Percentiles rank a stretch among this genome's conserved stretches.
Conservation (phyloP, 2,113 vertebrate genomes). For the Nipponia nippon region DNA sequence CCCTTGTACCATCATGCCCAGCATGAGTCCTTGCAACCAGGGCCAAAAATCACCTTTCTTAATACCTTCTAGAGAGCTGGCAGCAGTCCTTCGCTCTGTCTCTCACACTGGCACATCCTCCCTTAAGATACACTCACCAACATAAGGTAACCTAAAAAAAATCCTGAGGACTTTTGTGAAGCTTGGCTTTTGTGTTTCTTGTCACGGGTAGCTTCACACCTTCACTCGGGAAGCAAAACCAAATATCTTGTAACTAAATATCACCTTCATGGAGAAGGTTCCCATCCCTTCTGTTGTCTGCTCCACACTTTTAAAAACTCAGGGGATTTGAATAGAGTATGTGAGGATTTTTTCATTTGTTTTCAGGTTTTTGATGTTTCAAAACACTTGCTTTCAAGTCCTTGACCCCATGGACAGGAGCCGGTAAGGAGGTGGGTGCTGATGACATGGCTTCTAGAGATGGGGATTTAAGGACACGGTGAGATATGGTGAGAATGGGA, state of each 20-base stretch:
- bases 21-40: neutral
- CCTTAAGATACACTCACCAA: neutral
- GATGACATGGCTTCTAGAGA: neutral
- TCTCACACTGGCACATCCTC: neutral
- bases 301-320: neutral
- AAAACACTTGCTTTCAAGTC: neutral
- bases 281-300: neutral
- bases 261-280: neutral
- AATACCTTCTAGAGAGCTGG: neutral
- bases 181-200: neutral
- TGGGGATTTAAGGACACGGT: neutral
- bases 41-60: neutral
- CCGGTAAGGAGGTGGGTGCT: neutral
- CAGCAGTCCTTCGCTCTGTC: rapidly evolving
- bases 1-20: neutral
- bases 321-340: rapidly evolving
- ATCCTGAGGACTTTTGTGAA: neutral
- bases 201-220: neutral
- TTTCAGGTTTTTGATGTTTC: neutral
- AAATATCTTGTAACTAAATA: neutral
- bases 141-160: neutral
- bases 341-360: neutral
- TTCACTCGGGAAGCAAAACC: neutral
- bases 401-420: neutral
- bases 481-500: neutral